phyloP scores from a whole-genome alignment of 2,797 vertebrate species.

The Enteromius trimaculatus region DNA sequence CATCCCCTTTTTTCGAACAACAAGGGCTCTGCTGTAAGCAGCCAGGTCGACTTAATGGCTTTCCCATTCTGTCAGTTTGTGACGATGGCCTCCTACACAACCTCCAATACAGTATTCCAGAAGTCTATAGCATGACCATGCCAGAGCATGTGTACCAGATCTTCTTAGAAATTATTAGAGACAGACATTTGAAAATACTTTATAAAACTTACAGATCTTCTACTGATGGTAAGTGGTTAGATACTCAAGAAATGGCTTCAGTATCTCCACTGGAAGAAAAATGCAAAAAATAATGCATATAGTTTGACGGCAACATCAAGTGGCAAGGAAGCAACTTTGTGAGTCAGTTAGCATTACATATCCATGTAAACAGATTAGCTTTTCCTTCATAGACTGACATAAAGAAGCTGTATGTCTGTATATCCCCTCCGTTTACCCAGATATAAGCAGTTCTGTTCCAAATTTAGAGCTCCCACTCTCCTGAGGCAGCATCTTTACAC shows the following conservation, averaged over 20 bases:
- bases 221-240: neutral
- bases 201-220: neutral
- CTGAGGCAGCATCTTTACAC: slow-evolving; percentile 27
- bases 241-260: slow-evolving; percentile 36
- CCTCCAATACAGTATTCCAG: slow-evolving; percentile 5
- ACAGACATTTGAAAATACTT: neutral
- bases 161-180: neutral
- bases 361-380: neutral
- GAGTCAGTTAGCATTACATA: slow-evolving; percentile 8
- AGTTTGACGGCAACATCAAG: neutral
- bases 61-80: slow-evolving; percentile 83
- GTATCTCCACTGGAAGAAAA: slow-evolving; percentile 1
- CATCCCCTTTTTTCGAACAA: slow-evolving; percentile 88
- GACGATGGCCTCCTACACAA: slow-evolving; percentile 2
- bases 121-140: slow-evolving; percentile 50
- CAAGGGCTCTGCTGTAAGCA: slow-evolving; percentile 95
- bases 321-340: slow-evolving; percentile 44
- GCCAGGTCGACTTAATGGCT: slow-evolving; percentile 96
- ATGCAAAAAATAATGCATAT: neutral
- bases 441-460: slow-evolving; percentile 44
- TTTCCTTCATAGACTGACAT: neutral
- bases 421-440: slow-evolving; percentile 24
- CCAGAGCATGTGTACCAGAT: slow-evolving; percentile 57
- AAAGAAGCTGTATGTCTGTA: neutral
- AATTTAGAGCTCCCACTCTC: slow-evolving; percentile 30